Evolutionary conservation across 1,140 invertebrate genomes (phyloP).

Genomic region (Medauroidea extradentata): DNA sequence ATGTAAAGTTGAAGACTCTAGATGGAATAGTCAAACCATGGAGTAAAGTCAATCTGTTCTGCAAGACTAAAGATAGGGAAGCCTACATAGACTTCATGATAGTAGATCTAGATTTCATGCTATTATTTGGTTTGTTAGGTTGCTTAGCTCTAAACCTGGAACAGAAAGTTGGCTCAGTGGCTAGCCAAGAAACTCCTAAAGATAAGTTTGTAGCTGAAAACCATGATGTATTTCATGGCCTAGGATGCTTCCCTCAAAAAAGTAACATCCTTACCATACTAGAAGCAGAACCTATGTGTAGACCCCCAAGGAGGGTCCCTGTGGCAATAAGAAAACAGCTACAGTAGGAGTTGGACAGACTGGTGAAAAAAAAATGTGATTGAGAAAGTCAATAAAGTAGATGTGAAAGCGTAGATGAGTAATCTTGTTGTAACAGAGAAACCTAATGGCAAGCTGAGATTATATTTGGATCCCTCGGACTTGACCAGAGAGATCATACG

Average conservation of each 20-base stretch:
- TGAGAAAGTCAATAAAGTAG: conserved; percentile 13
- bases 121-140: too few species aligned
- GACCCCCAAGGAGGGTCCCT: conserved; percentile 22
- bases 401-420: conserved; percentile 29
- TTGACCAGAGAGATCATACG: conserved; percentile 15
- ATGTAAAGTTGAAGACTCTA: too few species aligned
- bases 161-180: too few species aligned
- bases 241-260: conserved; percentile 17
- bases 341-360: conserved; percentile 21
- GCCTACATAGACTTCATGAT: too few species aligned
- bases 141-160: too few species aligned
- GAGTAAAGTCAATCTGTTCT: too few species aligned
- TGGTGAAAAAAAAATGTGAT: conserved; percentile 19
- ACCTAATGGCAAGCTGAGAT: conserved; percentile 29
- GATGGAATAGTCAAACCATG: too few species aligned
- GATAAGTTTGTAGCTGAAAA: conserved; percentile 8
- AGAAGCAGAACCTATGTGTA: conserved; percentile 19
- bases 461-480: conserved; percentile 39
- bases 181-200: not conserved
- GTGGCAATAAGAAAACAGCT: conserved; percentile 18
- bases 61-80: too few species aligned
- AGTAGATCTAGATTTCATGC: too few species aligned
- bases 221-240: conserved; percentile 18
- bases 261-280: conserved; percentile 15
- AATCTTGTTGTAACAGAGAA: conserved; percentile 37